These are phyloP conservation scores for Eretmochelys imbricata DNA, from an alignment of 2,113 vertebrate species.

Conservation along the genomic window DNA sequence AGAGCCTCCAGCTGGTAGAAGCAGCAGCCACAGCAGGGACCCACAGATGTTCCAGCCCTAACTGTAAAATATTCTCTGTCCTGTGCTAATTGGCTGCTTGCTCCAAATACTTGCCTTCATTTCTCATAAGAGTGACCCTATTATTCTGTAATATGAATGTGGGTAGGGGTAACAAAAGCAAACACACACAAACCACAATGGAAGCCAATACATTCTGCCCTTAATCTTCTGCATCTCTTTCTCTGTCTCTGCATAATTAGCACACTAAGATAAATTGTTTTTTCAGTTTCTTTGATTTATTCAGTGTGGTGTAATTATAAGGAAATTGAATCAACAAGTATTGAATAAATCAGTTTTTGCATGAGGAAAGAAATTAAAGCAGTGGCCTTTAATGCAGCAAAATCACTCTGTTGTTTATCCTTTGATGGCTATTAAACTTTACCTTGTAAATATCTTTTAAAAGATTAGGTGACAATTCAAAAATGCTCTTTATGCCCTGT, in stretches of 20 bases:
- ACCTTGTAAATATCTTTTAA: conserved; percentile 7
- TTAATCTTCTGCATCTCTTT: conserved; percentile 30
- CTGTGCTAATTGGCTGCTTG: not conserved
- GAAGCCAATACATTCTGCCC: not conserved
- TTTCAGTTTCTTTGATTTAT: conserved; percentile 34
- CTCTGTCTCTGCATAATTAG: conserved; percentile 26
- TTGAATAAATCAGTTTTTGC: not conserved
- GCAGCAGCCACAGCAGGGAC: too few species aligned
- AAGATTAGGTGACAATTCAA: conserved; percentile 25
- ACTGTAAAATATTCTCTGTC: too few species aligned
- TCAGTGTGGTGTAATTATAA: conserved; percentile 37
- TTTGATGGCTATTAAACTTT: not conserved
- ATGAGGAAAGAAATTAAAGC: conserved; percentile 7
- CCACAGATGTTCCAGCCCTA: too few species aligned
- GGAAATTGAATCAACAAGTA: conserved; percentile 24
- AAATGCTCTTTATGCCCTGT: conserved; percentile 3
- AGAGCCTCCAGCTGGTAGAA: too few species aligned
- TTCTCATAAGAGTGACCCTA: conserved; percentile 1
- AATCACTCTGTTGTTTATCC: conserved; percentile 1
- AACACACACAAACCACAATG: conserved; percentile 6
- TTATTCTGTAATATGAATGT: not conserved
- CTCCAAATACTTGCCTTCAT: not conserved
- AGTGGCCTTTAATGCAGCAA: not conserved
- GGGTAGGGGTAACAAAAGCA: conserved; percentile 11
- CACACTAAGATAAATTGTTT: conserved; percentile 10